Conservation (phyloP, 2,113 vertebrate species). For the Apaloderma vittatum region DNA sequence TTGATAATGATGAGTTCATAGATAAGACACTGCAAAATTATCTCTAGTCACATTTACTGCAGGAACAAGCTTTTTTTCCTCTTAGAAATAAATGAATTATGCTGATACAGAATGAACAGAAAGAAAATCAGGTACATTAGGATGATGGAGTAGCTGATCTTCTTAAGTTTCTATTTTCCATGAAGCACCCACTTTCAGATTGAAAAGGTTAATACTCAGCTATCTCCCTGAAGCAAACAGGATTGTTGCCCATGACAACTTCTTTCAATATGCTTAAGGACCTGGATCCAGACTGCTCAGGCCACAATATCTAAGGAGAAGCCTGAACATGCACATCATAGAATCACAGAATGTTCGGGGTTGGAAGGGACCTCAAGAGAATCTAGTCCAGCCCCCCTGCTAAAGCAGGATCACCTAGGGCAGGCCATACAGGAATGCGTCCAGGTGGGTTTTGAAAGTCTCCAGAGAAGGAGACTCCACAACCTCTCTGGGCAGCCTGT, state of each 20-base stretch:
- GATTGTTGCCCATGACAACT: neutral
- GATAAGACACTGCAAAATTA: neutral
- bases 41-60: neutral
- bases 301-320: neutral
- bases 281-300: neutral
- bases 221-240: neutral
- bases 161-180: neutral
- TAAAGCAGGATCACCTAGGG: too few species aligned
- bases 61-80: neutral
- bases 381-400: too few species aligned
- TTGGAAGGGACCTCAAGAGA: too few species aligned
- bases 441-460: too few species aligned
- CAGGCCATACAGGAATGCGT: too few species aligned
- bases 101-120: neutral
- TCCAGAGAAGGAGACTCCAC: too few species aligned
- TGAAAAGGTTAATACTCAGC: neutral
- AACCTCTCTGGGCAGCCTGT: too few species aligned
- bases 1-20: neutral
- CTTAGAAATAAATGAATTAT: neutral
- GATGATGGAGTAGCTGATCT: neutral
- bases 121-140: neutral
- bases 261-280: neutral
- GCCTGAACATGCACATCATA: neutral
- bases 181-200: neutral
- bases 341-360: too few species aligned